Percentiles rank a stretch among this genome's conserved stretches.
These are phyloP conservation scores for Typhlichthys subterraneus DNA, from an alignment of 2,797 vertebrate genomes.

Conservation along the genomic window DNA sequence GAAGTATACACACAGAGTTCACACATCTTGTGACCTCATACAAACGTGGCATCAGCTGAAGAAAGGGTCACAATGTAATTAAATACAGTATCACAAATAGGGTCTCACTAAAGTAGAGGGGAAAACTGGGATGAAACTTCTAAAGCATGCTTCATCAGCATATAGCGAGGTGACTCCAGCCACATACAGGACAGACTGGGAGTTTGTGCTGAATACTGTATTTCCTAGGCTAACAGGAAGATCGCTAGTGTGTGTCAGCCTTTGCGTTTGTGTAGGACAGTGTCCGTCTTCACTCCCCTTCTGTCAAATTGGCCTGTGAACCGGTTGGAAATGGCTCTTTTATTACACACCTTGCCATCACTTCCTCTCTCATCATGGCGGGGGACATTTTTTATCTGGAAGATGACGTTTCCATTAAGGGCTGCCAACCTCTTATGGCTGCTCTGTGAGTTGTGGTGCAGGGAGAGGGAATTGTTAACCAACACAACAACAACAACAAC, in stretches of 20 bases:
- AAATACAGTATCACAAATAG: conserved; percentile 20
- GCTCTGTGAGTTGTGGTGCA: conserved; percentile 72
- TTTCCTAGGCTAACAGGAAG: no score
- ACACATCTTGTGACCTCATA: conserved; percentile 26
- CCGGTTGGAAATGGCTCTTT: conserved; percentile 72
- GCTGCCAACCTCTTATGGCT: conserved; percentile 72
- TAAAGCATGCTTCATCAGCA: conserved; percentile 37
- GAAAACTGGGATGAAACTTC: conserved; percentile 40
- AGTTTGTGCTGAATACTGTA: no score
- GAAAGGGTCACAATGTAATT: conserved; percentile 41
- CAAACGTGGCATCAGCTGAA: conserved; percentile 34
- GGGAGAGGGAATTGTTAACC: conserved; percentile 68
- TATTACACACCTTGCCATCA: conserved; percentile 70
- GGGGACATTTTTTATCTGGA: conserved; percentile 68
- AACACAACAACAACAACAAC: conserved; percentile 55
- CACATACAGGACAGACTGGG: background rate
- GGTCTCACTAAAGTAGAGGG: conserved; percentile 34
- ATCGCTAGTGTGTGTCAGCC: conserved; percentile 49
- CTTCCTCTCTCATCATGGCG: conserved; percentile 69
- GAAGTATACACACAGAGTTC: conserved; percentile 24
- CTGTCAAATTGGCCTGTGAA: conserved; percentile 69
- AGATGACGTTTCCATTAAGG: conserved; percentile 81
- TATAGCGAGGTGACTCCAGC: conserved; percentile 3
- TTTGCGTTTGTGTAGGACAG: conserved; percentile 67
- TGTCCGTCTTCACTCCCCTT: conserved; percentile 66